Conservation (phyloP, 2,888 invertebrate genomes). For the Acanthoscelides obtectus region DNA sequence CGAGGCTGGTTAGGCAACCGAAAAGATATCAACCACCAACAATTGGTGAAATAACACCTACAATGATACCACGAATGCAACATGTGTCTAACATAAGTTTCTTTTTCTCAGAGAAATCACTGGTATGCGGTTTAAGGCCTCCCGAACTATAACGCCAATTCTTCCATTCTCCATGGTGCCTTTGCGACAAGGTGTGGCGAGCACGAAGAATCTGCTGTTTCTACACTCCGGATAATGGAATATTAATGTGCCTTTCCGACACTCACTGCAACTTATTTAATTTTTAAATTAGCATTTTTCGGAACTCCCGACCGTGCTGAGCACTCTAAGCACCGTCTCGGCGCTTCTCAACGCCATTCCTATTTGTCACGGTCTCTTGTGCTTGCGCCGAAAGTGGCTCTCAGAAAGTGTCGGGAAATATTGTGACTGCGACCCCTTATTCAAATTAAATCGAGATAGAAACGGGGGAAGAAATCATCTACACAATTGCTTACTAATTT, state of each 20-base stretch:
- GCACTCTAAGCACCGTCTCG: neutral
- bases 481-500: too few species aligned
- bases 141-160: neutral
- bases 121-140: too few species aligned
- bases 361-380: neutral
- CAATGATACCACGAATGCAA: too few species aligned
- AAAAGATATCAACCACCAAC: too few species aligned
- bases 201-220: constrained; percentile 5
- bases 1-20: too few species aligned
- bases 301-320: neutral
- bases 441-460: too few species aligned
- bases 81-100: too few species aligned
- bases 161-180: neutral
- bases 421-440: neutral
- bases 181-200: neutral
- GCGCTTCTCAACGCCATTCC: neutral
- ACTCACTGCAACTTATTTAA: neutral
- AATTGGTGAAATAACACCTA: too few species aligned
- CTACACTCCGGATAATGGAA: constrained; percentile 20
- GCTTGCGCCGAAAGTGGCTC: neutral
- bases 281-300: neutral
- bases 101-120: too few species aligned
- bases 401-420: neutral
- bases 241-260: constrained; percentile 15
- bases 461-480: too few species aligned